These are phyloP conservation scores for Spongilla lacustris DNA, from an alignment of 37 sponge, comb jelly and placozoan genomes.

Conservation along the genomic window DNA sequence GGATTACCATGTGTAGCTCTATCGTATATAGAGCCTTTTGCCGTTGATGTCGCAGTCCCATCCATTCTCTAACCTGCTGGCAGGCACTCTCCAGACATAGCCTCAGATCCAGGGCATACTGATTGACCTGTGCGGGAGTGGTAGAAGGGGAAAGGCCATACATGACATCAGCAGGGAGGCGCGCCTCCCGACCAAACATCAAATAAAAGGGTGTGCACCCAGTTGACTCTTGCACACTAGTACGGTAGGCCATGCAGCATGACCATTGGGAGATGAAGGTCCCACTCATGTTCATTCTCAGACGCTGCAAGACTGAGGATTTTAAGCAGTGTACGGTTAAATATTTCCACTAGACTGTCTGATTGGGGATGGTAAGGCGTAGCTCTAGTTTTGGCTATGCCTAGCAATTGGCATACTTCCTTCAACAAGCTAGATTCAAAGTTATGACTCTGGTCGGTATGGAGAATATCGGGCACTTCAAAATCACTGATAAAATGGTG, in stretches of 20 bases:
- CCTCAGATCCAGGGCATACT: neutral
- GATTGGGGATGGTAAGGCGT: neutral
- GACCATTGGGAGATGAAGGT: constrained; percentile 8
- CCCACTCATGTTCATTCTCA: constrained; percentile 11
- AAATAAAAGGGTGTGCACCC: constrained; percentile 6
- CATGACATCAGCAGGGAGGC: constrained; percentile 27
- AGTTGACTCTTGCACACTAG: constrained; percentile 3
- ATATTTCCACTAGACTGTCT: neutral
- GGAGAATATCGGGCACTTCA: neutral
- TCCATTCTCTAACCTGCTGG: neutral
- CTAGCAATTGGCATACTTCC: constrained; percentile 3
- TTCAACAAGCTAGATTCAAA: constrained; percentile 18
- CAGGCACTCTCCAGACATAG: neutral
- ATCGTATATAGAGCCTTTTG: constrained; percentile 32
- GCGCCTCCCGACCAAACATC: constrained; percentile 25
- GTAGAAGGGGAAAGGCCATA: neutral
- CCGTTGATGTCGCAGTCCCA: neutral
- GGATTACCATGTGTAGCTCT: constrained; percentile 8
- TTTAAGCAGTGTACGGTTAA: constrained; percentile 3
- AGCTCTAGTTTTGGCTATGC: neutral
- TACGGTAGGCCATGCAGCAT: constrained; percentile 38
- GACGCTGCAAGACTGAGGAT: neutral
- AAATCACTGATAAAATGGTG: neutral
- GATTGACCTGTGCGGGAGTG: neutral
- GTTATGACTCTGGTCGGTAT: neutral